A percentile compares a stretch with the other conserved stretches of the same genome.
Evolutionary conservation across 2,113 vertebrate species (phyloP).

Genomic region (Archocentrus centrarchus): DNA sequence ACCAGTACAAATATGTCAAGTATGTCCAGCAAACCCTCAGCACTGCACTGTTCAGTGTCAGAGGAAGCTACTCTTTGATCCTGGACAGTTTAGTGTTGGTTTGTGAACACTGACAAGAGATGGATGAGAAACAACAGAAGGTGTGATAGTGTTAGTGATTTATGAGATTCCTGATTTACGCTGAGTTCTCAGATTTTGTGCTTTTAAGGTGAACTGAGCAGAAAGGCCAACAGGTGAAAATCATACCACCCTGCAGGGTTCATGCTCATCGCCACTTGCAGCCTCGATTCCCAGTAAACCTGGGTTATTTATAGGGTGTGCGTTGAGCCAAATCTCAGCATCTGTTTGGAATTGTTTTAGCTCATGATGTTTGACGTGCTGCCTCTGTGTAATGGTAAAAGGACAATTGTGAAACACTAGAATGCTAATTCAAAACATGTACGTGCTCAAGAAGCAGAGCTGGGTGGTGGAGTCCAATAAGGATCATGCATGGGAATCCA

Average conservation of each 20-base stretch:
- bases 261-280: conserved; percentile 18
- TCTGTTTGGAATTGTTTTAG: conserved; percentile 43
- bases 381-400: neutral
- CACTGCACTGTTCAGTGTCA: neutral
- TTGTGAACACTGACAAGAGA: neutral
- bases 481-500: neutral
- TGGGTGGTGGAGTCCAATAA: neutral
- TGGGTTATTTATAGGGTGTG: conserved; percentile 40
- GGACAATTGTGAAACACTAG: neutral
- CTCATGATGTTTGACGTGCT: neutral
- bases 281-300: conserved; percentile 38
- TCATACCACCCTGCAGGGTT: neutral
- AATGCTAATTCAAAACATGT: neutral
- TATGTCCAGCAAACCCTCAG: neutral
- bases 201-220: neutral
- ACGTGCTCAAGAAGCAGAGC: neutral
- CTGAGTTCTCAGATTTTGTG: accelerated
- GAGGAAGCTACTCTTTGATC: neutral
- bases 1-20: neutral
- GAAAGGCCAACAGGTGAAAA: conserved; percentile 27
- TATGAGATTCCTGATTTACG: neutral
- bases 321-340: conserved; percentile 15
- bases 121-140: neutral
- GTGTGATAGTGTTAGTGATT: neutral
- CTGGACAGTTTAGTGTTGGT: neutral